Base-by-base conservation (phyloP, 2,797 vertebrate genomes). In the Pristis pectinata region DNA sequence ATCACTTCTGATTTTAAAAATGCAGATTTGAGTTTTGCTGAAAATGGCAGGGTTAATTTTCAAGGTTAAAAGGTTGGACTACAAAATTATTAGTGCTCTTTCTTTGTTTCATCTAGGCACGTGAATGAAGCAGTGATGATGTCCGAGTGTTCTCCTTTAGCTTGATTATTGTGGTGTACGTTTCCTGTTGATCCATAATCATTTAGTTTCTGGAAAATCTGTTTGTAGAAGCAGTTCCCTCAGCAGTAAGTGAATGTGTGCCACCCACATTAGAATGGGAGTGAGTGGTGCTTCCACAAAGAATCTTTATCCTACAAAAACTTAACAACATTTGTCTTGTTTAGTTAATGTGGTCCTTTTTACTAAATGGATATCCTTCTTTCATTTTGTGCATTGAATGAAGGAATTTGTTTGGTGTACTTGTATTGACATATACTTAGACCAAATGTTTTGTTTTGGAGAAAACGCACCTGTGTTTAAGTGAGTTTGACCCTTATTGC, bases 401-500 rank as follows among this genome's bases (percentile, higher is more conserved):
- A 37, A 91, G 19, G 64, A 91, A 67, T 41, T 67, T 91, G 83
- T 89, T 87, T 87, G 17, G 56, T 64, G 59, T 61, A 64, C 59
- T 89, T 64, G 34, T 30, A 87, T 59, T 8, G 53, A 87, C 61
- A 34, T 61, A 67, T 67, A 41, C 87, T 91, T 91, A 6, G 37
- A 79, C n/a, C 77, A 64, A 53, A 61, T 79, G n/a, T 85, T 85
- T 87, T 89, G 87, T 91, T 91, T 91, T 91, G 87, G 87, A 91
- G 61, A 91, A 67, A 91, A 91, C 61, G n/a, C 87, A 91, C 87
- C 87, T 91, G 87, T 91, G 87, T 67, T 91, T 41, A 64, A 94
- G 70, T 53, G 37, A 44, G 41, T 94, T 94, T 74, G 70, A n/a
- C 70, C 70, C 67, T 94, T 94, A 53, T 94, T 76, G 92, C 72